A percentile compares a stretch with the other conserved stretches of the same genome.
phyloP scores from a whole-genome alignment of 1,140 invertebrate species.

The Oryzaephilus surinamensis region DNA sequence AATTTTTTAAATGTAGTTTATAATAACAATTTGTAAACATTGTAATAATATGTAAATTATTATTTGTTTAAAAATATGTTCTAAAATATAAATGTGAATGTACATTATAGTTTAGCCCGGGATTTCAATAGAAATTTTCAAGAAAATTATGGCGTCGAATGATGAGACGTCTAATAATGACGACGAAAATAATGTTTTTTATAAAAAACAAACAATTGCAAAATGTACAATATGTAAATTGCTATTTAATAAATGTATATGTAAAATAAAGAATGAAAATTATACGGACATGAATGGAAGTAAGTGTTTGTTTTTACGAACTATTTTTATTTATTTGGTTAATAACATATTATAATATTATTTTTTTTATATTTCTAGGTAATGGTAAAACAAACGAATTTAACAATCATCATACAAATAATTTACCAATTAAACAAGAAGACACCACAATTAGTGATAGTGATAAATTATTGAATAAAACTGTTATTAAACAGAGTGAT shows the following conservation, averaged over 20 bases:
- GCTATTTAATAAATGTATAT: constrained; percentile 15
- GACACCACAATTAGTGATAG: too few relatives aligned
- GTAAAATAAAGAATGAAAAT: constrained; percentile 12
- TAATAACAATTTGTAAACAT: constrained; percentile 1
- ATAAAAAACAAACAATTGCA: constrained; percentile 10
- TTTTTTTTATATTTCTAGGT: too few relatives aligned
- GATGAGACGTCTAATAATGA: constrained; percentile 18
- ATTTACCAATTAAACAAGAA: too few relatives aligned
- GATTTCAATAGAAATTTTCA: constrained; percentile 17
- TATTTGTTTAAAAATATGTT: constrained; percentile 17
- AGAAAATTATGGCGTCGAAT: constrained; percentile 23
- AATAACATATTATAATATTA: constrained; percentile 2
- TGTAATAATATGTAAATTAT: not conserved
- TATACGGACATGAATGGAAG: constrained; percentile 15
- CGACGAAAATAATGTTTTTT: constrained; percentile 20
- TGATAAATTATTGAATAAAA: too few relatives aligned
- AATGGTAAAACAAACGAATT: too few relatives aligned
- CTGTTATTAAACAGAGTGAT: too few relatives aligned
- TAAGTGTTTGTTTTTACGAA: constrained; percentile 10
- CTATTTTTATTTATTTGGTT: not conserved
- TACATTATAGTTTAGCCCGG: too few relatives aligned
- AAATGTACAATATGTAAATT: constrained; percentile 12
- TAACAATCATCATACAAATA: too few relatives aligned
- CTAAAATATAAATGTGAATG: too few relatives aligned
- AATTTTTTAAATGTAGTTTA: constrained; percentile 11